Conservation (phyloP, 2,113 vertebrate genomes). For the Probosciger aterrimus region DNA sequence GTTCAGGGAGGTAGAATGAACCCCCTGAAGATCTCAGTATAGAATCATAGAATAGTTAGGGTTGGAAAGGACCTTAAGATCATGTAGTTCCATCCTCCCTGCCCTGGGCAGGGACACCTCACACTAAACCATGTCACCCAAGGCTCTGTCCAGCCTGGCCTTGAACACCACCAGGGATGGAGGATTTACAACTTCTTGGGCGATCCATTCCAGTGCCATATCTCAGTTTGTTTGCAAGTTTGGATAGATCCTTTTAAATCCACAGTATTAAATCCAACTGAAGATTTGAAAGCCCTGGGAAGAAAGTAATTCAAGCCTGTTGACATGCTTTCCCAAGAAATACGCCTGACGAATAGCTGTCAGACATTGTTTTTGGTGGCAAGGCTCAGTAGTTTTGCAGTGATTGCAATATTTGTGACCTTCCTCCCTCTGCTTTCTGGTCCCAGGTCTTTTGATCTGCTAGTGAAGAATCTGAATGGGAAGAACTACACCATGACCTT, state of each 20-base stretch:
- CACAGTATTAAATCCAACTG: not conserved
- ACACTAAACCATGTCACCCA: too few species aligned
- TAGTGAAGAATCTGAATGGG: conserved; percentile 91
- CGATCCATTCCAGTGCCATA: too few species aligned
- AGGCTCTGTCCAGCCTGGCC: too few species aligned
- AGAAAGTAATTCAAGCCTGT: not conserved
- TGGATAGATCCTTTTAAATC: not conserved
- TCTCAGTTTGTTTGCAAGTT: not conserved
- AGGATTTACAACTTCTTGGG: too few species aligned
- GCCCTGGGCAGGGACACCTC: too few species aligned
- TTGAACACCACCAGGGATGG: too few species aligned
- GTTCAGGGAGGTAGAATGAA: not conserved
- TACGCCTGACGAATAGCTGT: not conserved
- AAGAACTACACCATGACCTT: conserved; percentile 94
- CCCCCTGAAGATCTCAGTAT: not conserved
- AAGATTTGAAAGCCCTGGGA: not conserved
- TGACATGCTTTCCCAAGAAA: not conserved
- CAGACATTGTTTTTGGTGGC: not conserved
- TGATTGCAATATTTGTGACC: not conserved
- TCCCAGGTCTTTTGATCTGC: conserved; percentile 86
- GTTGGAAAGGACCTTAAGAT: too few species aligned
- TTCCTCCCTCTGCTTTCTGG: not conserved
- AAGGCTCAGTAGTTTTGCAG: not conserved
- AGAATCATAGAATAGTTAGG: too few species aligned
- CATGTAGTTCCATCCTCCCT: too few species aligned